A percentile compares a stretch with the other conserved stretches of the same genome.
Evolutionary conservation across 2,113 vertebrate species (phyloP).

Genomic region (Dermatemys mawii): DNA sequence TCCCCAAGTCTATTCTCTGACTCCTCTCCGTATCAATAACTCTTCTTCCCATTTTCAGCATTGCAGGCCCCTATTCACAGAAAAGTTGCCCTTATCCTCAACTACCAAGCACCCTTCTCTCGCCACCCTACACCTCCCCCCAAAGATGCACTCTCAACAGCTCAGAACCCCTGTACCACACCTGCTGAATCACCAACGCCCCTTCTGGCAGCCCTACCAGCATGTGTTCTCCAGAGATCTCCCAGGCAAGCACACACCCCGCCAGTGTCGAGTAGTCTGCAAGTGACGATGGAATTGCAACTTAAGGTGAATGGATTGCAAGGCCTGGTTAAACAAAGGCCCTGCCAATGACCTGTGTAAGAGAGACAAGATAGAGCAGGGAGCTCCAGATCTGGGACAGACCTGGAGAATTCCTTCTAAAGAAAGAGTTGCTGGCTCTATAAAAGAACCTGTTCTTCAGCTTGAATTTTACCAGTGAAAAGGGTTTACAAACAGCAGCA

Average conservation of each 20-base stretch:
- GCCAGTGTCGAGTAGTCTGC: background rate
- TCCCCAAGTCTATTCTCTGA: background rate
- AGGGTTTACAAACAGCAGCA: background rate
- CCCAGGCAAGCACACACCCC: background rate
- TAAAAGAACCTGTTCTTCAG: background rate
- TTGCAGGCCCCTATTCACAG: background rate
- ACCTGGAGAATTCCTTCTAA: background rate
- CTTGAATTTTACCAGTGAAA: background rate
- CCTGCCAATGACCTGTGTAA: background rate
- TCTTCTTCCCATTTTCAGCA: background rate
- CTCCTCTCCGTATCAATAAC: background rate
- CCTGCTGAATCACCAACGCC: background rate
- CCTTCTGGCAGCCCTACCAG: background rate
- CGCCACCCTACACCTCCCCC: background rate
- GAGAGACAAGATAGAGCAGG: background rate
- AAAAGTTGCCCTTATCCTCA: background rate
- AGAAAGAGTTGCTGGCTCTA: background rate
- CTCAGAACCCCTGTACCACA: background rate
- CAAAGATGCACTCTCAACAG: background rate
- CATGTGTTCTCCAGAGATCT: background rate
- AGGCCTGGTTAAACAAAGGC: background rate
- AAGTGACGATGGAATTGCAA: background rate
- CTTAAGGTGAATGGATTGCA: background rate
- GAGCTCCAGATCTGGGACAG: background rate
- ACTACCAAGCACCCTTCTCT: background rate